Evolutionary conservation across 2,888 invertebrate species (phyloP).

Genomic region (Habroteleia sp.): DNA sequence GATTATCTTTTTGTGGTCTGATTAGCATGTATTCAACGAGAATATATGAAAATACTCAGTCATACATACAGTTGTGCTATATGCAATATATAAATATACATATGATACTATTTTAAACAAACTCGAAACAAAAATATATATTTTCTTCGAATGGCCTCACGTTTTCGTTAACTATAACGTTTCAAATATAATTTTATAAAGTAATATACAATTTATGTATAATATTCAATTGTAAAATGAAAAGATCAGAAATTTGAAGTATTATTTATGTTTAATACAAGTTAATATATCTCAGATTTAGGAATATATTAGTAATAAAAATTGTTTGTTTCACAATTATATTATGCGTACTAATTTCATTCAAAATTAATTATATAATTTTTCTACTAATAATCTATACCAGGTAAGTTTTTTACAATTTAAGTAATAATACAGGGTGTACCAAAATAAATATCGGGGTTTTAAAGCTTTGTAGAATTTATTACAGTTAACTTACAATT

Average conservation of each 20-base stretch:
- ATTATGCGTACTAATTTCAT: constrained; percentile 23
- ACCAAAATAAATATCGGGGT: no score
- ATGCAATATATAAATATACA: constrained; percentile 37
- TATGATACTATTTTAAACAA: constrained; percentile 48
- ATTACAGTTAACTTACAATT: no score
- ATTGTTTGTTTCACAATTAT: constrained; percentile 54
- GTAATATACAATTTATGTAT: constrained; percentile 32
- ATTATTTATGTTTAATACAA: constrained; percentile 56
- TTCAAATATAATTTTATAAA: constrained; percentile 49
- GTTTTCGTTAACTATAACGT: constrained; percentile 31
- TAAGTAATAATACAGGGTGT: no score
- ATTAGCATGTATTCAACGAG: constrained; percentile 40
- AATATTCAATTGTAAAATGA: constrained; percentile 45
- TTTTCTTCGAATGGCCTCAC: constrained; percentile 40
- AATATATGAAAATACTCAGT: constrained; percentile 54
- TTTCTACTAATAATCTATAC: no score
- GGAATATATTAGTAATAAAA: constrained; percentile 47
- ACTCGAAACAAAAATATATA: constrained; percentile 43
- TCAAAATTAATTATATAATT: no score
- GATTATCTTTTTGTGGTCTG: constrained; percentile 37
- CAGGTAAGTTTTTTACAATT: no score
- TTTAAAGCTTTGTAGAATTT: no score
- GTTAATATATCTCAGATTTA: constrained; percentile 55
- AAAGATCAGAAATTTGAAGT: constrained; percentile 39
- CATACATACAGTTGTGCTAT: constrained; percentile 50